Conservation (phyloP, 1,140 invertebrate species). For the Trichonephila clavata region DNA sequence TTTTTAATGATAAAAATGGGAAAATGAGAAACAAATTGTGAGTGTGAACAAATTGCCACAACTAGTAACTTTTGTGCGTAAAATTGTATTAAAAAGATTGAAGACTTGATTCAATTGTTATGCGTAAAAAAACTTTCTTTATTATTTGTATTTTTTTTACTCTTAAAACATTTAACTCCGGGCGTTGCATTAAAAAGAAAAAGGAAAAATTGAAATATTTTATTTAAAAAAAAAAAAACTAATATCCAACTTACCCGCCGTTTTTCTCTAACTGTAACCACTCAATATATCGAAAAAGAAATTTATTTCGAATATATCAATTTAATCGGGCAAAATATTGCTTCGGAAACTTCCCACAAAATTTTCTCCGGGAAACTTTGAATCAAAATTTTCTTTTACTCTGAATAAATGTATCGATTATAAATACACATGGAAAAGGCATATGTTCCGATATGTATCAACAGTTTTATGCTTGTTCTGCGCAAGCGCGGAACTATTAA, state of each 20-base stretch:
- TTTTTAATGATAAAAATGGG: neutral
- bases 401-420: slow-evolving; percentile 47
- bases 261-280: slow-evolving; percentile 21
- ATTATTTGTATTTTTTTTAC: neutral
- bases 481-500: slow-evolving; percentile 56
- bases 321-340: neutral
- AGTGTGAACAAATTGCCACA: neutral
- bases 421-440: slow-evolving; percentile 45
- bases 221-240: neutral
- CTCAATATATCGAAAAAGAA: neutral
- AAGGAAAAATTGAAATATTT: neutral
- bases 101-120: neutral
- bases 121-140: neutral
- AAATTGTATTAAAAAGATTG: neutral
- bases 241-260: neutral
- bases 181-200: no score
- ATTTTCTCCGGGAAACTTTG: neutral
- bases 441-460: slow-evolving; percentile 61
- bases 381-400: slow-evolving; percentile 42
- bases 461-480: slow-evolving; percentile 55
- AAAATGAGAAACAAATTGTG: neutral
- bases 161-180: no score
- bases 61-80: no score
- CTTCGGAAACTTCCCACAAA: neutral
- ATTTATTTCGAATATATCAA: neutral